Conservation (phyloP, 2,888 invertebrate species). For the Baronia brevicornis region DNA sequence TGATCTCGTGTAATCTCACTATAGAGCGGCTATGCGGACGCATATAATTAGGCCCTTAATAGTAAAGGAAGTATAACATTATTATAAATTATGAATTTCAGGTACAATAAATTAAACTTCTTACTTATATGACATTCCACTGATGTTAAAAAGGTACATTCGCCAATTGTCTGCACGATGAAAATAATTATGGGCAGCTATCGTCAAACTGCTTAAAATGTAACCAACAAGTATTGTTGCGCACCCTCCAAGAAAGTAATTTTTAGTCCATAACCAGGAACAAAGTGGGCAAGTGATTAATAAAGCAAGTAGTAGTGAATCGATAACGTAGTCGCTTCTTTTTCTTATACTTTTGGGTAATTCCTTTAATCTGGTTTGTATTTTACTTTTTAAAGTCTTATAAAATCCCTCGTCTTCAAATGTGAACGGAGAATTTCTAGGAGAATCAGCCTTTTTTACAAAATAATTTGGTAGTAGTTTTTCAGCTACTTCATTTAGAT, state of each 20-base stretch:
- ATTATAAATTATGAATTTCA: too few species aligned
- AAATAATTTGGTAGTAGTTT: slow-evolving; percentile 80
- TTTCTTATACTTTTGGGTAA: slow-evolving; percentile 51
- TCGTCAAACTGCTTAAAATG: slow-evolving; percentile 52
- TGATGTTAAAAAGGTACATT: slow-evolving; percentile 86
- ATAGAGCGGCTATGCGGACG: too few species aligned
- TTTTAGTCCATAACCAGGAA: slow-evolving; percentile 45
- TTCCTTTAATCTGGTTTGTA: slow-evolving; percentile 68
- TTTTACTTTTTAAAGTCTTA: slow-evolving; percentile 79
- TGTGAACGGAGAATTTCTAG: slow-evolving; percentile 83
- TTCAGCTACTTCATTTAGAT: slow-evolving; percentile 73
- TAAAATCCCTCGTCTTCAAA: slow-evolving; percentile 87
- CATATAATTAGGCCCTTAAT: too few species aligned
- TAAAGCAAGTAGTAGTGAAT: slow-evolving; percentile 37
- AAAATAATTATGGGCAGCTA: slow-evolving; percentile 86
- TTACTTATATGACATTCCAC: slow-evolving; percentile 78
- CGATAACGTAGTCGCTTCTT: slow-evolving; percentile 48
- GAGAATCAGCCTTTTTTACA: slow-evolving; percentile 75
- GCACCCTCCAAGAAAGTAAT: slow-evolving; percentile 34
- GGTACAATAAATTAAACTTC: slow-evolving; percentile 16
- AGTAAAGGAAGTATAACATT: too few species aligned
- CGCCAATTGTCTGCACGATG: slow-evolving; percentile 87
- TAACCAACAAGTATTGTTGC: slow-evolving; percentile 37
- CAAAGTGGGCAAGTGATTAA: slow-evolving; percentile 36
- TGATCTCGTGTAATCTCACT: too few species aligned